phyloP scores from a whole-genome alignment of 2,888 invertebrate genomes.

The Onthophagus sagittarius region DNA sequence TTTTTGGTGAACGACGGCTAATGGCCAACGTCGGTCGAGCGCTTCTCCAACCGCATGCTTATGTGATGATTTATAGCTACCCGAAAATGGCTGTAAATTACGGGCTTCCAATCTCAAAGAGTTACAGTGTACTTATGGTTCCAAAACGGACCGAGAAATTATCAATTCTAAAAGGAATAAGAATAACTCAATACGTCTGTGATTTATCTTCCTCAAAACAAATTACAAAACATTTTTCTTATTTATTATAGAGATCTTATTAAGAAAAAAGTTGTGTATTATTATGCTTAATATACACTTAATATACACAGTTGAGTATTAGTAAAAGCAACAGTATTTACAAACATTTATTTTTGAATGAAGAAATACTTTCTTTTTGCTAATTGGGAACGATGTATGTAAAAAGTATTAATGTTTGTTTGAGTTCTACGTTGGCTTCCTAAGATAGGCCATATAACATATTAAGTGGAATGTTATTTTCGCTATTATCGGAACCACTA shows the following conservation, averaged over 20 bases:
- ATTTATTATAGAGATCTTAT: background rate
- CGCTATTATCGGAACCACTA: no score
- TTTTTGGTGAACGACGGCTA: background rate
- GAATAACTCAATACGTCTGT: background rate
- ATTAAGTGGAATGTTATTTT: no score
- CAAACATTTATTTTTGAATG: no score
- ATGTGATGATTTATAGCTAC: constrained; percentile 8
- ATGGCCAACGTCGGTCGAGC: background rate
- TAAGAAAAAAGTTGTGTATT: no score
- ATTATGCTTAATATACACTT: no score
- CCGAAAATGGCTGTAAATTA: background rate
- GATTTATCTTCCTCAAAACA: background rate
- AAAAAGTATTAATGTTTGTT: no score
- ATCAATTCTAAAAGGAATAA: background rate
- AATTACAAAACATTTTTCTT: background rate
- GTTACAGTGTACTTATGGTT: background rate
- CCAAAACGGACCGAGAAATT: background rate
- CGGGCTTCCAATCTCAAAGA: background rate
- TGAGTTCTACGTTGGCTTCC: no score
- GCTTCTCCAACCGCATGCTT: constrained; percentile 4
- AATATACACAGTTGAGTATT: no score
- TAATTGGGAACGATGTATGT: no score
- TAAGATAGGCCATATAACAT: no score
- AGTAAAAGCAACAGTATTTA: no score
- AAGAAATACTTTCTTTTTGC: no score